Base-by-base conservation (phyloP, 1,140 invertebrate genomes). In the Saccostrea cuccullata region DNA sequence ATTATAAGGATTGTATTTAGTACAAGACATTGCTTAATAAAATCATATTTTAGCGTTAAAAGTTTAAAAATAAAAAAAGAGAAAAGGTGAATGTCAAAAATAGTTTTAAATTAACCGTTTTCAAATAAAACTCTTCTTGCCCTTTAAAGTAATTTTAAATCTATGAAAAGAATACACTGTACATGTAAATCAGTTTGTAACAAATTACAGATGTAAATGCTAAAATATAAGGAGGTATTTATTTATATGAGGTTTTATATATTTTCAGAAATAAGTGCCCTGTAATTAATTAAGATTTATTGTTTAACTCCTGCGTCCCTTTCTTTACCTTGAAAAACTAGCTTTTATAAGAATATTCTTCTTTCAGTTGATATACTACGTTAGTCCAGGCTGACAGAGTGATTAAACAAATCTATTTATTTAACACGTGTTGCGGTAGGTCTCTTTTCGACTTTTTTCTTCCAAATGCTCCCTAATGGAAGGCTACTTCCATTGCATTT, bases 391-490 rank as follows among this genome's bases (percentile, higher is more conserved):
- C 70, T 77, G 70, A 77, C 70, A 30, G 23, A 30, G 26, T 77
- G 70, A 30, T 77, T 77, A 77, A 36, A 77, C 70, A 77, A 77
- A 77, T 77, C 70, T 77, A 77, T 77, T 77, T 77, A 77, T 77
- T 77, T 77, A 77, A 77, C 70, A 77, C 70, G 70, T 77, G 70
- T 77, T 77, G 70, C 30, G 70, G 70, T 77, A 36, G 70, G 70
- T 77, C 70, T 26, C 70, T 36, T 26, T 77, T 77, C 26, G 70
- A 77, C 70, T 77, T 30, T 77, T 77, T 26, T 77, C 70, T 77
- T 77, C 70, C 70, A 77, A 77, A 77, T 77, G 70, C 70, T 15
- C 15, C 26, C 70, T 77, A 77, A 77, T 77, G 70, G 70, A 77
- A 26, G 70, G 70, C 70, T 77, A 77, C 70, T 77, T 77, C 30